Conservation (phyloP, 2,797 vertebrate species). For the Amblyopsis hoosieri region DNA sequence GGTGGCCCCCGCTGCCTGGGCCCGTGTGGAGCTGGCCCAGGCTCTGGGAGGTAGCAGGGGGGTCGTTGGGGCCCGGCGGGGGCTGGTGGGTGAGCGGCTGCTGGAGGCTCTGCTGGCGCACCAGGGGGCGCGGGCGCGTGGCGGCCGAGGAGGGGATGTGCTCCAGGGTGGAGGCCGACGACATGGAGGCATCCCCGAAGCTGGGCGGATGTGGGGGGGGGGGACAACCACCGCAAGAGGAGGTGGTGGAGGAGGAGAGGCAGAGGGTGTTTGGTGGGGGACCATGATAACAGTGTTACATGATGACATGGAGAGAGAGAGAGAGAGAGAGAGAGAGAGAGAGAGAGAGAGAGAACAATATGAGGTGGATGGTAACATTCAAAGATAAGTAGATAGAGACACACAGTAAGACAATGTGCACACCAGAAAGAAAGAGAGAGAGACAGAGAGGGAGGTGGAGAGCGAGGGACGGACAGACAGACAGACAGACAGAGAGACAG, state of each 20-base stretch:
- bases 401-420: conserved; percentile 21
- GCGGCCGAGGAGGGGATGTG: conserved; percentile 94
- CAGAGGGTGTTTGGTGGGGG: background rate
- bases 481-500: conserved; percentile 5
- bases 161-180: conserved; percentile 96
- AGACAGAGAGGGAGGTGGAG: conserved; percentile 7
- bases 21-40: conserved; percentile 93
- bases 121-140: conserved; percentile 90
- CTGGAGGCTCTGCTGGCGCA: conserved; percentile 97
- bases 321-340: background rate
- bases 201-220: conserved; percentile 48
- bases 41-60: conserved; percentile 97
- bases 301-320: background rate
- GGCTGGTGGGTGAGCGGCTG: conserved; percentile 96
- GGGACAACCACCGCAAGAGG: conserved; percentile 24
- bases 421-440: conserved; percentile 8
- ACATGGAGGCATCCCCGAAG: conserved; percentile 81
- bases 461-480: background rate
- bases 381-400: conserved; percentile 3
- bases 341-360: background rate
- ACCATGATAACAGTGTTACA: background rate
- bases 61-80: conserved; percentile 89
- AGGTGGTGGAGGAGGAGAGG: conserved; percentile 27
- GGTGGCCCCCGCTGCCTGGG: conserved; percentile 84
- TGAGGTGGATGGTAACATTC: conserved; percentile 21